These are phyloP conservation scores for Pseudois nayaur DNA, from an alignment of 2,113 vertebrate genomes.

Conservation along the genomic window DNA sequence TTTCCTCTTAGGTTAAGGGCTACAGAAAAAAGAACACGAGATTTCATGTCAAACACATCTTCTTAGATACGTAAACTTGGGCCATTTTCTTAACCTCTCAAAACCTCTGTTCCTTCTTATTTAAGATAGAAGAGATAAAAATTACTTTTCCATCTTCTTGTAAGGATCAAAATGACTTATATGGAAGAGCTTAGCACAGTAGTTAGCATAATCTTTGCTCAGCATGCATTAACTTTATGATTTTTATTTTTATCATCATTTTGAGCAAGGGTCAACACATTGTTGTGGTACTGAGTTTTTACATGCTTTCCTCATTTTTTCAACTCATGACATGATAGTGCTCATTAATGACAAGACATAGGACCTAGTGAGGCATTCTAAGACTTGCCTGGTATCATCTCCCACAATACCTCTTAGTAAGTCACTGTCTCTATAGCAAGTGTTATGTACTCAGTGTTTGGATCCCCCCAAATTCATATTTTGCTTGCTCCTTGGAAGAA, in stretches of 20 bases:
- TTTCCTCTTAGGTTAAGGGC: not conserved
- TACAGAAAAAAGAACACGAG: not conserved
- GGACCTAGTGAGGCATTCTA: not conserved
- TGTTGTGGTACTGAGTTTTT: not conserved
- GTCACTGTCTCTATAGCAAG: not conserved
- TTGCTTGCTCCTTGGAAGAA: not conserved
- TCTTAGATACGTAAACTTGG: not conserved
- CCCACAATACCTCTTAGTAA: not conserved
- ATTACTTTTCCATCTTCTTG: not conserved
- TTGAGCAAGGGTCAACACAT: not conserved
- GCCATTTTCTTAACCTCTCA: not conserved
- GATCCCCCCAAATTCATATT: not conserved
- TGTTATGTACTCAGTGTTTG: not conserved
- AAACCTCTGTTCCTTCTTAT: not conserved
- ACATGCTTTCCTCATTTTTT: not conserved
- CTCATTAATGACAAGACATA: not conserved
- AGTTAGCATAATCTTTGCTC: not conserved
- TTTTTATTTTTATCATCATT: not conserved
- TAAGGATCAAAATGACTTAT: not conserved
- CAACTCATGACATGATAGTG: not conserved
- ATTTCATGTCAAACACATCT: not conserved
- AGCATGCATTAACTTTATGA: not conserved
- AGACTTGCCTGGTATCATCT: not conserved
- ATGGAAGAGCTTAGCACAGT: not conserved
- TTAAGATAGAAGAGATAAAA: not conserved